Conservation (phyloP, 2,888 invertebrate species). For the Cartodere bifasciata region DNA sequence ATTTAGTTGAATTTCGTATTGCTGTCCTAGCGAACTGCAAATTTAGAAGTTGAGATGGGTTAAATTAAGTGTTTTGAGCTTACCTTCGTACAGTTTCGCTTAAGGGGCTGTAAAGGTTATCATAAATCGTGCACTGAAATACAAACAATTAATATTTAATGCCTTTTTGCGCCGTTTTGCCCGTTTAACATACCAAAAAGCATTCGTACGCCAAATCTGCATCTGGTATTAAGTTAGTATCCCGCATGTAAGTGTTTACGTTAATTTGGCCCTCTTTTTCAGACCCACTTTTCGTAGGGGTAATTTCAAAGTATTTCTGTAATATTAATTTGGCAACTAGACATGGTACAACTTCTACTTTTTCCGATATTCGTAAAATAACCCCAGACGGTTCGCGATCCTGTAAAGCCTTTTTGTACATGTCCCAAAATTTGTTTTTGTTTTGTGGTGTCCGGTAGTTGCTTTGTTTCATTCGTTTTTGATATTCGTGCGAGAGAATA, state of each 20-base stretch:
- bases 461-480: constrained; percentile 48
- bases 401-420: constrained; percentile 32
- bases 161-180: too few species aligned
- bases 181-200: constrained; percentile 45
- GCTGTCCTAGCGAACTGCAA: constrained; percentile 64
- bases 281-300: constrained; percentile 18
- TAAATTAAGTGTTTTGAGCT: constrained; percentile 26
- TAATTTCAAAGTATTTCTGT: constrained; percentile 36
- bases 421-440: constrained; percentile 36
- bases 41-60: constrained; percentile 7
- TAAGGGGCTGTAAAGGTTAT: constrained; percentile 74
- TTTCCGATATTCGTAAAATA: constrained; percentile 44
- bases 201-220: constrained; percentile 60
- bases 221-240: constrained; percentile 60
- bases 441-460: constrained; percentile 47
- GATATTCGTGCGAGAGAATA: constrained; percentile 53
- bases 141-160: too few species aligned
- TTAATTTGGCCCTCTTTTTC: constrained; percentile 34
- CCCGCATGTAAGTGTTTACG: constrained; percentile 45
- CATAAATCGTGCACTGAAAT: constrained; percentile 65
- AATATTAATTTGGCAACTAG: constrained; percentile 46
- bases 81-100: constrained; percentile 68
- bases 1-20: constrained; percentile 70
- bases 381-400: constrained; percentile 44
- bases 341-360: constrained; percentile 43